Conservation (phyloP, 2,113 vertebrate genomes). For the Synodontis membranacea region DNA sequence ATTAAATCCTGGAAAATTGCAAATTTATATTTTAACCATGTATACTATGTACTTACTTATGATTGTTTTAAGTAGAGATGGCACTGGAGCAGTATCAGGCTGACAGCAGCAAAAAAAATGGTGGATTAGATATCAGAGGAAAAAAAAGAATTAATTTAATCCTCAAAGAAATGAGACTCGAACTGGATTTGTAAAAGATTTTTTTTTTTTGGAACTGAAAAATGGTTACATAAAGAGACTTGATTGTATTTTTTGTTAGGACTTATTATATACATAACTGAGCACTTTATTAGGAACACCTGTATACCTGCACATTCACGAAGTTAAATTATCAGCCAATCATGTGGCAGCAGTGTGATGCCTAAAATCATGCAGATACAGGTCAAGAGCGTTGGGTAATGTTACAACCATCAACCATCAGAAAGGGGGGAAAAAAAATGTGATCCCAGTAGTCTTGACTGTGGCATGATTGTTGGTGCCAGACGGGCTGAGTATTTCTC, state of each 20-base stretch:
- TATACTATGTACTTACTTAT: not conserved
- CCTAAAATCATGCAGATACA: too few species aligned
- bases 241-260: not conserved
- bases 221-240: not conserved
- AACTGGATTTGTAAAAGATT: not conserved
- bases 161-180: not conserved
- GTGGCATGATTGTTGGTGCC: too few species aligned
- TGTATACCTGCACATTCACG: too few species aligned
- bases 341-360: too few species aligned
- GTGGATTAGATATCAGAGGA: not conserved
- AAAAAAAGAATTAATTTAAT: not conserved
- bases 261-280: too few species aligned
- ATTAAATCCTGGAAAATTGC: not conserved
- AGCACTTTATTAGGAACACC: too few species aligned
- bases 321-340: too few species aligned
- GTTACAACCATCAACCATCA: too few species aligned
- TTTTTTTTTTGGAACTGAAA: not conserved
- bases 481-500: too few species aligned
- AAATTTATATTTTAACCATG: not conserved
- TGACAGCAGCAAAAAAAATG: not conserved
- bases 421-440: too few species aligned
- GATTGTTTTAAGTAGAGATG: not conserved
- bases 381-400: too few species aligned
- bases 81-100: not conserved
- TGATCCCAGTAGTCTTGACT: too few species aligned